A percentile compares a stretch with the other conserved stretches of the same genome.
Evolutionary conservation across 1,140 invertebrate genomes (phyloP).

Genomic region (Solenopsis invicta): DNA sequence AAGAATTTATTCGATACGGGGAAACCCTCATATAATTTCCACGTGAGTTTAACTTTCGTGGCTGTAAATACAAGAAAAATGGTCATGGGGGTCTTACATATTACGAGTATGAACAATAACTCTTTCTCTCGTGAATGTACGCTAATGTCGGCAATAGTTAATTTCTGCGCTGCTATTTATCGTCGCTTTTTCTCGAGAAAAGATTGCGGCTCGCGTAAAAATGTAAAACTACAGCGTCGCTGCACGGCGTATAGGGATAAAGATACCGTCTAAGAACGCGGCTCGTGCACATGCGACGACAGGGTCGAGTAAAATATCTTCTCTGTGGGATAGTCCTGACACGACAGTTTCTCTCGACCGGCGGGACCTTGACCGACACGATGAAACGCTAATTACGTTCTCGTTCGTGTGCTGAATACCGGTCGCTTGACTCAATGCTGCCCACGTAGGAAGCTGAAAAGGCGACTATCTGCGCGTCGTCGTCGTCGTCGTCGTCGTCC

Average conservation of each 20-base stretch:
- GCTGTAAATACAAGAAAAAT: slow-evolving; percentile 1
- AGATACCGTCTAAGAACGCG: slow-evolving; percentile 37
- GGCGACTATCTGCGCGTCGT: slow-evolving; percentile 16
- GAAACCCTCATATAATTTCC: background rate
- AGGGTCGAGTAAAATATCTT: slow-evolving; percentile 7
- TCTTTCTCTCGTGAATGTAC: background rate
- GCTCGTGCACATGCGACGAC: background rate
- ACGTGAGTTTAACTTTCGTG: background rate
- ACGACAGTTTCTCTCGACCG: slow-evolving; percentile 39
- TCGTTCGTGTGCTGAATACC: slow-evolving; percentile 48
- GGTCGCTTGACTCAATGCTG: slow-evolving; percentile 45
- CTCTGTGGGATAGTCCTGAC: slow-evolving; percentile 23
- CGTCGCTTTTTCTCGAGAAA: background rate
- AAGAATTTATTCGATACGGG: slow-evolving; percentile 30
- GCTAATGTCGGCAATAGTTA: background rate
- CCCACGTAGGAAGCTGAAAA: slow-evolving; percentile 49
- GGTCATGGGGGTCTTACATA: too few species aligned
- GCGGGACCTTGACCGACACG: slow-evolving; percentile 45
- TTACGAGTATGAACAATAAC: background rate
- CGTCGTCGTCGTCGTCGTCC: background rate
- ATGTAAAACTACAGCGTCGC: slow-evolving; percentile 21
- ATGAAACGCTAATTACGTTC: slow-evolving; percentile 55
- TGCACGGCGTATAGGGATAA: background rate
- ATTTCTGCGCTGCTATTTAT: slow-evolving; percentile 26
- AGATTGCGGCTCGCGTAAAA: background rate